A percentile compares a stretch with the other conserved stretches of the same genome.
Conservation (phyloP, 2,113 vertebrate species). For the Lipotes vexillifer region DNA sequence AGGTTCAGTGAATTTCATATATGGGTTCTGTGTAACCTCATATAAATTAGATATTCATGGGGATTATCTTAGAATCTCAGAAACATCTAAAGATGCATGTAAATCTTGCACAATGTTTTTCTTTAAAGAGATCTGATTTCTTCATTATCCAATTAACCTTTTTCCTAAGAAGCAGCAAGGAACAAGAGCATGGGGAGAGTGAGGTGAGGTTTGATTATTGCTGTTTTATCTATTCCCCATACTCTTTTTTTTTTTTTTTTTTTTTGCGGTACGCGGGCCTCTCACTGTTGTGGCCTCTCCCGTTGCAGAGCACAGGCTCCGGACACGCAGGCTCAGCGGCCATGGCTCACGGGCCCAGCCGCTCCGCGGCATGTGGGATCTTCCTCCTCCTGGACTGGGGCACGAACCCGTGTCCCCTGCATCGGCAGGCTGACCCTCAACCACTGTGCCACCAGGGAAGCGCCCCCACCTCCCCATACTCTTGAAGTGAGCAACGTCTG, state of each 20-base stretch:
- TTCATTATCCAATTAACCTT: not conserved
- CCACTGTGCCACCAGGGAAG: no score
- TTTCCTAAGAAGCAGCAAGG: not conserved
- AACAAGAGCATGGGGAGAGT: not conserved
- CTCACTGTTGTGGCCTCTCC: no score
- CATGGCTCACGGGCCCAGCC: no score
- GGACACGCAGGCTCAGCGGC: no score
- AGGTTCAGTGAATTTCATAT: not conserved
- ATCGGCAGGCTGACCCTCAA: no score
- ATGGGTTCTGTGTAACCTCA: not conserved
- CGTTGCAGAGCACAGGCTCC: no score
- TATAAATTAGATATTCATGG: not conserved
- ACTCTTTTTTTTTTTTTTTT: no score
- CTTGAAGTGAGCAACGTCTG: not conserved
- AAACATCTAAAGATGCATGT: not conserved
- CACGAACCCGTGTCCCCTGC: no score
- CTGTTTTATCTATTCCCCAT: not conserved
- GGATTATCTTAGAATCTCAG: not conserved
- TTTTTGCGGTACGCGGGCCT: no score
- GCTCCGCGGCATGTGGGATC: no score
- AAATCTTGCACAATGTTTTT: not conserved
- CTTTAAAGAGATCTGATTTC: not conserved
- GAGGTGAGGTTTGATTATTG: fast-evolving
- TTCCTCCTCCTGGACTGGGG: no score
- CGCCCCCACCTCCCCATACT: no score